phyloP scores from a whole-genome alignment of 2,888 invertebrate species.

The Chrysotoxum bicinctum region DNA sequence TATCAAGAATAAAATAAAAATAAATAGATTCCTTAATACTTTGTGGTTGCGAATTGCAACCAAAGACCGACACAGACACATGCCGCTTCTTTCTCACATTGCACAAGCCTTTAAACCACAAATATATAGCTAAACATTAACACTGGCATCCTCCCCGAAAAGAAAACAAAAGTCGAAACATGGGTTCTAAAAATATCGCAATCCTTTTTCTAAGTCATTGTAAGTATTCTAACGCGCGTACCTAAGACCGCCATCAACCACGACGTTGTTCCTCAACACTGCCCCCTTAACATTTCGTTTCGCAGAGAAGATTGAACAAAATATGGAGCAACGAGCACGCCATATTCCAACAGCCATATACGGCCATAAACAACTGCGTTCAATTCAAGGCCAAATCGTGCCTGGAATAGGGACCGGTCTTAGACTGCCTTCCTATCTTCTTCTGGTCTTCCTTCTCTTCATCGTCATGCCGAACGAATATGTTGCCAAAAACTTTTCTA shows the following conservation, averaged over 20 bases:
- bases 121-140: constrained; percentile 56
- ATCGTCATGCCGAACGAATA: constrained; percentile 25
- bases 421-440: neutral
- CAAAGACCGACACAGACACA: constrained; percentile 38
- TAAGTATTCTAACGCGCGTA: constrained; percentile 62
- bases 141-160: constrained; percentile 47
- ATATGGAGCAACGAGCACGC: constrained; percentile 71
- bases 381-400: constrained; percentile 73
- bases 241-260: constrained; percentile 48
- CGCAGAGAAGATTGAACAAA: constrained; percentile 41
- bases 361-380: constrained; percentile 71
- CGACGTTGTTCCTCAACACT: neutral
- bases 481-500: constrained; percentile 70
- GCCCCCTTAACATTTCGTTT: neutral
- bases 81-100: constrained; percentile 40
- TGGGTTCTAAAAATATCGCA: constrained; percentile 69
- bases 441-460: neutral
- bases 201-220: constrained; percentile 72
- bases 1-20: constrained; percentile 15
- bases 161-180: constrained; percentile 14
- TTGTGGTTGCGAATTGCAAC: constrained; percentile 49
- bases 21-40: constrained; percentile 61
- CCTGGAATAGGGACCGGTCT: constrained; percentile 54
- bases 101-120: neutral
- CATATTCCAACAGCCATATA: constrained; percentile 56